Evolutionary conservation across 1,140 invertebrate genomes (phyloP), one percentile per base, ranked within the genome.

Genomic region (Hycleus cichorii): DNA sequence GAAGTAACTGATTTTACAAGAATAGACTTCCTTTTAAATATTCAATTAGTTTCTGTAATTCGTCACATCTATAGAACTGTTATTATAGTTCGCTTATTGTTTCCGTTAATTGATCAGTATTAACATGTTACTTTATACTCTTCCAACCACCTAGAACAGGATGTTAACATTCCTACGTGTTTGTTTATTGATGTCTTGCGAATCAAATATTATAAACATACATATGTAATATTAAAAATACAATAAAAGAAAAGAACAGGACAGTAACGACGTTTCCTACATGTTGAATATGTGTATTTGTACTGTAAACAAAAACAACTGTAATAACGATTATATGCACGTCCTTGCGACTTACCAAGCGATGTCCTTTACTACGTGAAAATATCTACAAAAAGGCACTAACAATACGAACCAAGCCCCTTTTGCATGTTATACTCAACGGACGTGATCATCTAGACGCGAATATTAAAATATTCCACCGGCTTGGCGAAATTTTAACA

Each of bases 361-460:
- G 44, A 46, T 46, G 44, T 46, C 44, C 44, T 46, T 46, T 46
- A 26, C 44, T 32, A 46, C 44, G 44, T 46, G 44, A 46, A 26
- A 46, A 46, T 24, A 46, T 46, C 44, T 46, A 46, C 18, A 46
- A 46, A 46, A 18, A 24, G 18, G 44, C 44, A 46, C 44, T 32
- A 12, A 24, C 26, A 46, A 18, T 26, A 46, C 18, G 12, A 32
- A 32, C 32, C 32, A 32, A 32, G 32, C 32, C 32, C 9, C n/a
- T 25, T 52, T 24, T 50, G 32, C 10, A 26, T 52, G 7, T 26
- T 27, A 24, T 39, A 32, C 40, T 32, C 9, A 48, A 42, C 42
- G 10, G n/a, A 43, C 7, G 10, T 24, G 24, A 3, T 27, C 25
- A 26, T 53, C 46, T 53, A 18, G 26, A 45, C 24, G 51, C 51